Conservation (phyloP, 2,113 vertebrate species). For the Megaceryle torquata region DNA sequence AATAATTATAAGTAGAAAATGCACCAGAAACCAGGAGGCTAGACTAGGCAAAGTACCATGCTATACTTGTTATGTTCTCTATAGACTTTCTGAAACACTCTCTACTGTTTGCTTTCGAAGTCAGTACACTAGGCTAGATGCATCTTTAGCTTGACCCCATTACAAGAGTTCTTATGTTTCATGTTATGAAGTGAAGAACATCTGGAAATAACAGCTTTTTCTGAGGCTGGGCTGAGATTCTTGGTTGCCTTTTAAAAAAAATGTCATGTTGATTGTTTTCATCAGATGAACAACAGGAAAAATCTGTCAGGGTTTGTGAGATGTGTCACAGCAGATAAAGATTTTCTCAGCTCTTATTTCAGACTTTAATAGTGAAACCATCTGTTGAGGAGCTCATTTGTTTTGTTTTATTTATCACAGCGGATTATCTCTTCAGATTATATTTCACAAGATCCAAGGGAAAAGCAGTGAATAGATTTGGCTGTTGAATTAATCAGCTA, state of each 20-base stretch:
- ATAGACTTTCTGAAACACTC: background rate
- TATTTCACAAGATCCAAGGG: conserved; percentile 31
- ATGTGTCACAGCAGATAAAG: conserved; percentile 67
- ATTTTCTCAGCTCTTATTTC: conserved; percentile 68
- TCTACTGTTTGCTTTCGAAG: background rate
- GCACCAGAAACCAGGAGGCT: background rate
- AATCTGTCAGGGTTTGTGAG: conserved; percentile 68
- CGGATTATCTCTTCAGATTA: conserved; percentile 10
- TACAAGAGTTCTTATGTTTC: conserved; percentile 26
- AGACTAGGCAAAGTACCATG: background rate
- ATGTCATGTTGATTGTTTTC: conserved; percentile 67
- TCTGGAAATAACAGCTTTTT: conserved; percentile 59
- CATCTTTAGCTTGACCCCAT: background rate
- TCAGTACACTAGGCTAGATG: background rate
- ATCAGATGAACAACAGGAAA: conserved; percentile 71
- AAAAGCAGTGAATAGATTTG: conserved; percentile 5
- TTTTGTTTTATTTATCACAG: conserved; percentile 53
- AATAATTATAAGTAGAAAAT: background rate
- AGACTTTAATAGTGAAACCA: conserved; percentile 59
- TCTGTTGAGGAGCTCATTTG: conserved; percentile 34
- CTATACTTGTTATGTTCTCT: background rate
- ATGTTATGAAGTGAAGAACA: background rate
- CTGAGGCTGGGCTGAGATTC: conserved; percentile 33
- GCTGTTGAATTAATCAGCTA: background rate
- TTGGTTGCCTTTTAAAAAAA: conserved; percentile 13